Evolutionary conservation across 92 coral and sea anemone genomes (phyloP), one percentile per base, ranked within the genome.

Genomic region (Desmophyllum pertusum): DNA sequence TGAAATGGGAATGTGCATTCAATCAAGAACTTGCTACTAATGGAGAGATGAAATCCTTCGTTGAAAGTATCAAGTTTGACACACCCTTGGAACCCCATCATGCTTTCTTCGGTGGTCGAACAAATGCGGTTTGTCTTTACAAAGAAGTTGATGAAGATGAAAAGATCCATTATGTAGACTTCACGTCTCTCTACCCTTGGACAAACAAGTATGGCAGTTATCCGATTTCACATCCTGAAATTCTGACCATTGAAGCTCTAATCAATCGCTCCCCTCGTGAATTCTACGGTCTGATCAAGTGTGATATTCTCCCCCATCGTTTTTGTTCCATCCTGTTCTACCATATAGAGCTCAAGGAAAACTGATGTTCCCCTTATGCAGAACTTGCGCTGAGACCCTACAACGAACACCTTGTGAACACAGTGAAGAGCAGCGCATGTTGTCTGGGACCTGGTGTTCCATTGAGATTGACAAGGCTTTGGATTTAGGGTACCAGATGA

Each of bases 371-470:
- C 81, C 89, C 2, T 48, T 83, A 13, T 89, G 91, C 76, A 86
- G 88, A 21, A 83, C 92, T 1, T 92, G 95, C 45, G 92, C 90
- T 5, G 88, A 86, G 38, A 33, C 74, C 6, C 33, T 48, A 4
- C 85, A 89, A 29, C 87, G 87, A 64, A 53, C 83, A 25, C 85
- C 75, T 1, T 89, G 88, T 53, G 21, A 75, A 35, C 93, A 87
- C 70, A 29, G 31, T 13, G 88, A 83, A 0, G 81, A 23, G 2
- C 89, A 81, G 70, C 84, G 91, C 23, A 75, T 76, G 10, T 61
- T 91, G 8, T 84, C 65, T 10, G 90, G 92, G 10, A 81, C 88
- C 0, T 92, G 95, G 92, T 86, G 85, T 1, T 85, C 88, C 5
- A 17, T 65, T 7, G 89, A 89, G 53, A n/a, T 91, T 19, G 19